These are phyloP conservation scores for Pseudococcus jackbeardsleyi DNA, from an alignment of 2,888 invertebrate species.

Conservation along the genomic window DNA sequence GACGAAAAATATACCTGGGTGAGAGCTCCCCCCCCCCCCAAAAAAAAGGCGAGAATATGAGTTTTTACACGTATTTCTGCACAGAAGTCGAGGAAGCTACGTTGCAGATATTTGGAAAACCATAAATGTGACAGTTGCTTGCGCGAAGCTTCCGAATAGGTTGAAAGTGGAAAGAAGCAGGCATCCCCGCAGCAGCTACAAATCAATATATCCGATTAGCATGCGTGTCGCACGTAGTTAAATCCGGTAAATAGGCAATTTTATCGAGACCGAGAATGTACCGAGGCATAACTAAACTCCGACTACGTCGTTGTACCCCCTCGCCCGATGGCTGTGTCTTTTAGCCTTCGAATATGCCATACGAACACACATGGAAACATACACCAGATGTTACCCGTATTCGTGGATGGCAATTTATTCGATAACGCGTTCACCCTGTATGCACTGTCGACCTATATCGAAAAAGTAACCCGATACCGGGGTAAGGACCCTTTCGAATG, in stretches of 20 bases:
- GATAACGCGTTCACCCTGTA: neutral
- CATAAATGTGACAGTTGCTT: neutral
- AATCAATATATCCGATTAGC: slow-evolving; percentile 30
- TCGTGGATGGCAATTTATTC: slow-evolving; percentile 27
- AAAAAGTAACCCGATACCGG: neutral
- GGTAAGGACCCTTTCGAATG: slow-evolving; percentile 1
- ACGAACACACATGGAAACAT: neutral
- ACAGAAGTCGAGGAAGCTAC: too few species aligned
- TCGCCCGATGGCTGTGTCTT: neutral
- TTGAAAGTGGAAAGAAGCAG: neutral
- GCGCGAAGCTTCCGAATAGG: neutral
- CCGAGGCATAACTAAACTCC: slow-evolving; percentile 24
- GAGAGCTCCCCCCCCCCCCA: too few species aligned
- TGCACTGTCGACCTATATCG: neutral
- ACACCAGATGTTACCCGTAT: slow-evolving; percentile 32
- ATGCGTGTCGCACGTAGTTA: slow-evolving; percentile 47
- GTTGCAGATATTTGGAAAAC: neutral
- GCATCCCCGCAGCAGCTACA: neutral
- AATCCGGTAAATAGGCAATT: slow-evolving; percentile 49
- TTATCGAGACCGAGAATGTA: slow-evolving; percentile 26
- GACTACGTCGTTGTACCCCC: neutral
- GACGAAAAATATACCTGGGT: neutral
- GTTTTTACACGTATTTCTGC: too few species aligned
- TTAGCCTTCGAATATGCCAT: neutral
- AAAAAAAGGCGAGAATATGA: too few species aligned